These are phyloP conservation scores for Corticium candelabrum DNA, from an alignment of 37 sponge, comb jelly and placozoan genomes.

Conservation along the genomic window DNA sequence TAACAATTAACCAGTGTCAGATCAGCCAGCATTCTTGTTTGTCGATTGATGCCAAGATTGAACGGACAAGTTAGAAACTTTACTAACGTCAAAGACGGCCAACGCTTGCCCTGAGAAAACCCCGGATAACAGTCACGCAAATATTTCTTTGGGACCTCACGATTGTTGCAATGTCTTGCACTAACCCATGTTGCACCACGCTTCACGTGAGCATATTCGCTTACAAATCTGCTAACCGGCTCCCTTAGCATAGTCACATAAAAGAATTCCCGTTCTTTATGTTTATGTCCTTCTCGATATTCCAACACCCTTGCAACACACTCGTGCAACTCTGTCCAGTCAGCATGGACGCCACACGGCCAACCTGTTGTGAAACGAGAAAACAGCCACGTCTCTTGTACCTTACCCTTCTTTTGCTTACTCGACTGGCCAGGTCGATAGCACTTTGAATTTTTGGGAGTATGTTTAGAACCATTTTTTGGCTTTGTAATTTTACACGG, in stretches of 20 bases:
- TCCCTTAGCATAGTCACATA: constrained; percentile 54
- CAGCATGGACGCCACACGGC: constrained; percentile 76
- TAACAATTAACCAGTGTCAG: constrained; percentile 48
- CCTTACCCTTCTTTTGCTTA: background rate
- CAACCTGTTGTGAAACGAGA: constrained; percentile 71
- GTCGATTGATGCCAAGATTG: constrained; percentile 77
- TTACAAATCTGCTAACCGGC: constrained; percentile 65
- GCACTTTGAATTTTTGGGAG: constrained; percentile 10
- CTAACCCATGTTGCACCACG: constrained; percentile 60
- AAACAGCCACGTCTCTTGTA: constrained; percentile 56
- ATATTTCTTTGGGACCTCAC: constrained; percentile 1
- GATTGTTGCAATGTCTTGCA: constrained; percentile 22
- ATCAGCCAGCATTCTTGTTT: constrained; percentile 63
- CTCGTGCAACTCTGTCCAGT: constrained; percentile 35
- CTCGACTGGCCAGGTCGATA: constrained; percentile 23
- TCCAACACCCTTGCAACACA: constrained; percentile 39
- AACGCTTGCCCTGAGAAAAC: constrained; percentile 25
- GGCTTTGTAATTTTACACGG: constrained; percentile 5
- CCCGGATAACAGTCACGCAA: constrained; percentile 66
- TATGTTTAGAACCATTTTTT: too few species aligned
- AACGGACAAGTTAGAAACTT: constrained; percentile 53
- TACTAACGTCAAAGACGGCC: constrained; percentile 47
- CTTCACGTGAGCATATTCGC: constrained; percentile 71
- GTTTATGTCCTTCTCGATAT: background rate
- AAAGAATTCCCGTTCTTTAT: background rate